These are phyloP conservation scores for Ammospiza nelsoni DNA, from an alignment of 2,113 vertebrate species.

Conservation along the genomic window DNA sequence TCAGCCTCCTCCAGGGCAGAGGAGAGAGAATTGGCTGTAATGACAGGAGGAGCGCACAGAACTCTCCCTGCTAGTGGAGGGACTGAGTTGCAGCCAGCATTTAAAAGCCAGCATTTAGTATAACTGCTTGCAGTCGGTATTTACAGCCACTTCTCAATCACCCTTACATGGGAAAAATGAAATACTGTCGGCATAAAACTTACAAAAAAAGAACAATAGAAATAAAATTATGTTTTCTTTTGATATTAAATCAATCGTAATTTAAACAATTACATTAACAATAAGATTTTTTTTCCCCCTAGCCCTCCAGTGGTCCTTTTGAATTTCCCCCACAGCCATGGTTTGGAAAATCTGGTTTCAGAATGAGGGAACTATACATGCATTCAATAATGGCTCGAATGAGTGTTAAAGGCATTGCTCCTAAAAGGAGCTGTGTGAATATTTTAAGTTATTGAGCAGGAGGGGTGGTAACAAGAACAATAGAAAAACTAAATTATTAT, in stretches of 20 bases:
- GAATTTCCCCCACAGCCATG: not conserved
- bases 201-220: not conserved
- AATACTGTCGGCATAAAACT: not conserved
- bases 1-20: conserved; percentile 14
- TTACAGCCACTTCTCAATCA: not conserved
- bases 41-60: not conserved
- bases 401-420: not conserved
- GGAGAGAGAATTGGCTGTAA: not conserved
- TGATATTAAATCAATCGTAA: conserved; percentile 5
- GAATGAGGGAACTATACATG: not conserved
- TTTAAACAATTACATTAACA: conserved; percentile 6
- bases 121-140: not conserved
- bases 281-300: not conserved
- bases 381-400: not conserved
- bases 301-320: conserved; percentile 2
- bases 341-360: conserved; percentile 48
- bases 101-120: not conserved
- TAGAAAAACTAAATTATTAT: conserved; percentile 5
- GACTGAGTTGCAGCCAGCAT: not conserved
- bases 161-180: conserved; percentile 18
- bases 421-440: conserved; percentile 33
- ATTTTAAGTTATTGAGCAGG: conserved; percentile 31
- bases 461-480: conserved; percentile 13
- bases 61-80: not conserved
- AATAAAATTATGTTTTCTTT: conserved; percentile 22